Evolutionary conservation across 2,113 vertebrate species (phyloP).

Genomic region (Gasterosteus nipponicus): DNA sequence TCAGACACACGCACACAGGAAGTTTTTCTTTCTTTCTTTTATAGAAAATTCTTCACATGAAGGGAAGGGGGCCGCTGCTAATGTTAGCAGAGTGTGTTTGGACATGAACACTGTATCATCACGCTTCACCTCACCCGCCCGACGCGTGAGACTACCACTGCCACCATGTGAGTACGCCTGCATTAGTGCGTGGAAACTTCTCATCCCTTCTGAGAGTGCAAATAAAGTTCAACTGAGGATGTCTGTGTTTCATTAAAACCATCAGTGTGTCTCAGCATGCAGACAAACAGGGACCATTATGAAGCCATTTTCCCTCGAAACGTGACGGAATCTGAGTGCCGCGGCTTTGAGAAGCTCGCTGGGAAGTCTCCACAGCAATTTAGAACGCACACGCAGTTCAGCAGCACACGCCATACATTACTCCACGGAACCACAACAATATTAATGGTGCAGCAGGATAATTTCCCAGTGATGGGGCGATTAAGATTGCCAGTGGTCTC

Average conservation of each 20-base stretch:
- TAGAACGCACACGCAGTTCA: slow-evolving; percentile 43
- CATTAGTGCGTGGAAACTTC: slow-evolving; percentile 53
- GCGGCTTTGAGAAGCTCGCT: slow-evolving; percentile 29
- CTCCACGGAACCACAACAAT: slow-evolving; percentile 54
- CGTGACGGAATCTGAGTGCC: slow-evolving; percentile 61
- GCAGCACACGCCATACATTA: slow-evolving; percentile 48
- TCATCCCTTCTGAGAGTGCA: slow-evolving; percentile 59
- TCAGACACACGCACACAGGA: slow-evolving; percentile 44
- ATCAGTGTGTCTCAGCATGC: slow-evolving; percentile 41
- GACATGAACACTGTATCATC: slow-evolving; percentile 52
- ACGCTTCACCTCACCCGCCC: slow-evolving; percentile 65
- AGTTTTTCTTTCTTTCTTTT: background rate
- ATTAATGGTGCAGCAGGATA: slow-evolving; percentile 55
- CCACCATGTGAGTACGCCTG: slow-evolving; percentile 39
- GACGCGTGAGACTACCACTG: slow-evolving; percentile 31
- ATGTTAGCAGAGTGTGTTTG: slow-evolving; percentile 46
- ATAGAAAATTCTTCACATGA: slow-evolving; percentile 22
- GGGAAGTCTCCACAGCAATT: slow-evolving; percentile 38
- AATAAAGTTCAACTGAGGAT: slow-evolving; percentile 65
- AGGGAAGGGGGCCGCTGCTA: slow-evolving; percentile 17
- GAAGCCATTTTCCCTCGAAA: slow-evolving; percentile 45
- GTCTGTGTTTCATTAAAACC: slow-evolving; percentile 70
- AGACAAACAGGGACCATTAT: slow-evolving; percentile 54
- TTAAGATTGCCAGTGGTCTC: slow-evolving; percentile 49
- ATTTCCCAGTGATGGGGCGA: slow-evolving; percentile 46